Evolutionary conservation across 2,113 vertebrate species (phyloP), one percentile per base, ranked within the genome.

Genomic region (Gasterosteus nipponicus): DNA sequence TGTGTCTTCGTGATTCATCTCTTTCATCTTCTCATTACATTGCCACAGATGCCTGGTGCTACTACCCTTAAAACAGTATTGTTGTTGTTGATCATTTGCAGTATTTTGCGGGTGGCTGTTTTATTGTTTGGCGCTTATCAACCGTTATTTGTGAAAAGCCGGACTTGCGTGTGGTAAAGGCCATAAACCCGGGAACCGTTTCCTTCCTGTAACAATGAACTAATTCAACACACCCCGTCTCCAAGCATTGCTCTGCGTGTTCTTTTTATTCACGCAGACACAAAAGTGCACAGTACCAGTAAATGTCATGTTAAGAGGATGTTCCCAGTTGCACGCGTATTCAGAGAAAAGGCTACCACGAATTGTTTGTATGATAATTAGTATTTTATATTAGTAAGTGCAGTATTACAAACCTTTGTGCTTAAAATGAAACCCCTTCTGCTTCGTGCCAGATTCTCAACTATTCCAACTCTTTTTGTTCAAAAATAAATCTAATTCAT

Each of bases 11-110:
- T 86, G 85, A 91, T 86, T 86, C 88, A 87, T 89, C 83, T 54
- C 72, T 86, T 89, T 90, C 84, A 86, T 89, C 86, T 74, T 79
- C 83, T 86, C 78, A 83, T 91, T 87, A 80, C 80, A 79, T 68
- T 76, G 79, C 74, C 38, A 72, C 76, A 70, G 80, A 84, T 87
- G 82, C 63, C 77, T 71, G 42, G 33, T 77, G 38, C 69, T 62
- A 71, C 75, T 83, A 39, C 47, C 39, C 80, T 80, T 86, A 75
- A 82, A 82, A 81, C 41, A 51, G 72, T 73, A 58, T 88, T 77
- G 61, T 77, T 35, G 33, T 63, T 78, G 61, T 75, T 80, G 79
- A 59, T 84, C 59, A 84, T 90, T 82, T 84, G 38, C 73, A 64
- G 69, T 66, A 60, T 79, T 85, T 84, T 81, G 77, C 74, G 70